Base-by-base conservation (phyloP, 35 echinoderm and acorn worm genomes). In the Stichopus chloronotus region DNA sequence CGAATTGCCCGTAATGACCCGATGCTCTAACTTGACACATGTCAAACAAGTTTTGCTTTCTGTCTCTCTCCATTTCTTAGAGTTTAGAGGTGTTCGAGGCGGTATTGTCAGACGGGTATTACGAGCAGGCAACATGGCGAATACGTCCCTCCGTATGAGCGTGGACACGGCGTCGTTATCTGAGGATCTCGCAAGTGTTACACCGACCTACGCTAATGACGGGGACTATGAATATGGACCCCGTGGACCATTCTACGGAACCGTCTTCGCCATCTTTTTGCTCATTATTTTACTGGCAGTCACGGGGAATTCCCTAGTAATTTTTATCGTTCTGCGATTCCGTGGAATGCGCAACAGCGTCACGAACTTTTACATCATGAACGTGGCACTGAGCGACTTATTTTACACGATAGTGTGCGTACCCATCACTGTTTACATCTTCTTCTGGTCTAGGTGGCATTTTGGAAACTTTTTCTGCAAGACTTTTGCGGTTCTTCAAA, bases 331-430 rank as follows among this genome's bases (percentile, higher is more conserved):
- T 13, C 25, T 98, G 17, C 92, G 94, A 4, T 98, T 90, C 53
- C 87, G 94, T 10, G 94, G 89, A 88, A 98, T 98, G 96, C 81
- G 95, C 8, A 52, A 92, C 10, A 98, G 92, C 58, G 94, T 98
- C 8, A 98, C 96, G 80, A 98, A 98, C 60, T 98, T 98, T 78
- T 98, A 98, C 90, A 98, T 98, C 74, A 92, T 98, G 94, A 98
- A 98, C 56, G 94, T 98, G 1, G 96, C 96, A 14, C 57, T 98
- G 9, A 93, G 94, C 56, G 96, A 98, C 56, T 24, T 98, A 20
- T 88, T 95, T 5, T 98, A 92, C 87, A 84, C 95, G 3, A 13
- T 98, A 6, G 58, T 95, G 4, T 98, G 96, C 72, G 83, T 78
- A 4, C 96, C 96, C 5, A 90, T 95, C 20, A 98, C 94, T 58